Percentiles rank a stretch among this genome's conserved stretches.
These are phyloP conservation scores for Aramus guarauna DNA, from an alignment of 2,113 vertebrate genomes.

Conservation along the genomic window DNA sequence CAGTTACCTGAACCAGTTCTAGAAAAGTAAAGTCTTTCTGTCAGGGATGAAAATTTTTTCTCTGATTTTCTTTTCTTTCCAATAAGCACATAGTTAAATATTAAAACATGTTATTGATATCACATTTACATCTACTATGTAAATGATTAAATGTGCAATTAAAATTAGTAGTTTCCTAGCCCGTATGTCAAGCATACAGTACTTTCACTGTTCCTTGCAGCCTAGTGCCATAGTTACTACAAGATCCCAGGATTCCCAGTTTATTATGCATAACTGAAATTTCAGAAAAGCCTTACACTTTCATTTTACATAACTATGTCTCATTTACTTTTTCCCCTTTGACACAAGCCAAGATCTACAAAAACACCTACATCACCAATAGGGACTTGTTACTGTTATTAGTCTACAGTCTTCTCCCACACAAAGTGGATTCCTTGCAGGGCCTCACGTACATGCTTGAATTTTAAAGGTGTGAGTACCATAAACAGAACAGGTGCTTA, in stretches of 20 bases:
- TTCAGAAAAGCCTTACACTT: background rate
- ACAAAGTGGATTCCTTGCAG: background rate
- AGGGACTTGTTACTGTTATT: background rate
- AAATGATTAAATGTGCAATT: background rate
- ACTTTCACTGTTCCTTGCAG: background rate
- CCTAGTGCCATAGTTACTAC: background rate
- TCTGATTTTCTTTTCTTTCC: background rate
- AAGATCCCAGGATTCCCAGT: background rate
- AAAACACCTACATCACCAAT: background rate
- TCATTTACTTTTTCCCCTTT: background rate
- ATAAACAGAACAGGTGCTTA: background rate
- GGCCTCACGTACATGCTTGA: background rate
- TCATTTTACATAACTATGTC: background rate
- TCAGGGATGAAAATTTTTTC: background rate
- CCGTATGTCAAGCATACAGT: background rate
- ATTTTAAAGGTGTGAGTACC: background rate
- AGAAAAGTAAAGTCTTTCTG: background rate
- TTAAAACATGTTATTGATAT: background rate
- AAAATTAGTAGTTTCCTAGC: background rate
- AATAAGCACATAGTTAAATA: background rate
- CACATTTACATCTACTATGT: background rate
- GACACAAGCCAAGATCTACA: background rate
- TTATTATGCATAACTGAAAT: background rate
- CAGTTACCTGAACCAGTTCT: background rate
- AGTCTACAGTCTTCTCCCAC: background rate